Conservation (phyloP, 2,888 invertebrate species). For the Agrypnus murinus region DNA sequence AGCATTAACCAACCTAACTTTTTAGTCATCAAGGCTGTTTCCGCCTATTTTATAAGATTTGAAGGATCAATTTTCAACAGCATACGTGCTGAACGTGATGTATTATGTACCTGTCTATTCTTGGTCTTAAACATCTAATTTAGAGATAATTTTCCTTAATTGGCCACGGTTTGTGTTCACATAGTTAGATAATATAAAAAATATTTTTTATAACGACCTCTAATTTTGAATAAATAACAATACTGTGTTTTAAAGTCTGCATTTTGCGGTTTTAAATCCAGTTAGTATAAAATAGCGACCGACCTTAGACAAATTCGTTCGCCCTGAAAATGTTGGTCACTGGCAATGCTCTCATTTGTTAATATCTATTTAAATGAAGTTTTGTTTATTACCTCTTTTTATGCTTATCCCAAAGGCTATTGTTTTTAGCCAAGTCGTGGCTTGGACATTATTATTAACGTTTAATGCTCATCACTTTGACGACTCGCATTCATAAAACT, state of each 20-base stretch:
- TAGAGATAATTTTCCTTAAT: conserved; percentile 33
- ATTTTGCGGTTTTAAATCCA: conserved; percentile 13
- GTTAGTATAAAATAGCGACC: conserved; percentile 40
- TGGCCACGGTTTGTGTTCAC: conserved; percentile 32
- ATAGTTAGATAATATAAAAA: conserved; percentile 8
- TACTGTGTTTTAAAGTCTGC: too few species aligned
- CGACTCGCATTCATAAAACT: neutral
- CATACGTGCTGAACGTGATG: conserved; percentile 3
- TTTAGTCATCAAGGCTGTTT: conserved; percentile 21
- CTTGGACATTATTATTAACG: too few species aligned
- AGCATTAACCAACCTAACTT: neutral
- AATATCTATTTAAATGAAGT: conserved; percentile 4
- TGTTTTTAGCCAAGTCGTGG: neutral
- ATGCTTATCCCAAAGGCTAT: neutral
- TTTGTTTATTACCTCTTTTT: conserved; percentile 4
- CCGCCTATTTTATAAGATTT: conserved; percentile 9
- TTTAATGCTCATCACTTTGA: neutral
- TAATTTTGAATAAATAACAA: conserved; percentile 10
- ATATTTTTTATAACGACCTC: conserved; percentile 4
- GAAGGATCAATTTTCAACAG: neutral
- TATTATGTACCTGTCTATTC: neutral
- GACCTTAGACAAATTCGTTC: conserved; percentile 49
- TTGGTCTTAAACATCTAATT: conserved; percentile 5
- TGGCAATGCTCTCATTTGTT: conserved; percentile 38
- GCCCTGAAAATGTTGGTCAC: conserved; percentile 54